Percentiles rank a stretch among this genome's conserved stretches.
Conservation (phyloP, 1,140 invertebrate species). For the Bombus ignitus region DNA sequence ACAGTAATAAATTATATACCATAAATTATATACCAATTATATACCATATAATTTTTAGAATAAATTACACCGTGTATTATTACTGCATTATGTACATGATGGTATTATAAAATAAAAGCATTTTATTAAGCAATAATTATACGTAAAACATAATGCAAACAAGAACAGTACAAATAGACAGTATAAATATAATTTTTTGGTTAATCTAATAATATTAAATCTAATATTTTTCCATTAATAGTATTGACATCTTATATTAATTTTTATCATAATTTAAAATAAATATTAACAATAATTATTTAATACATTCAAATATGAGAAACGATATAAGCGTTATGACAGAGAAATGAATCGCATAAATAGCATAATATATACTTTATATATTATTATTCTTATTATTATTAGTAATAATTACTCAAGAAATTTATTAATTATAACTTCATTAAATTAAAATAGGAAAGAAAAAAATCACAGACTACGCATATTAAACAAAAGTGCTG, state of each 20-base stretch:
- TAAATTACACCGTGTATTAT: constrained; percentile 30
- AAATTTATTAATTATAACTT: constrained; percentile 36
- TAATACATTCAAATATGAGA: constrained; percentile 18
- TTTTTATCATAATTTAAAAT: constrained; percentile 46
- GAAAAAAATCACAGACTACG: constrained; percentile 68
- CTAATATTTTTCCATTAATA: constrained; percentile 52
- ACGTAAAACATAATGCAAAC: constrained; percentile 17
- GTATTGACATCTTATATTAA: constrained; percentile 44
- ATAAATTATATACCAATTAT: constrained; percentile 38
- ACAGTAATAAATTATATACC: constrained; percentile 32
- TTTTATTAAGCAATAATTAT: constrained; percentile 22
- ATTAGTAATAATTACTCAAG: not conserved
- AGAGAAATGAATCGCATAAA: constrained; percentile 39
- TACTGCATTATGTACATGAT: constrained; percentile 35
- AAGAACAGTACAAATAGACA: not conserved
- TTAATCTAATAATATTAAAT: constrained; percentile 41
- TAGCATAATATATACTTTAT: constrained; percentile 47
- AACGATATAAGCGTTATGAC: constrained; percentile 7
- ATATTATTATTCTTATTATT: constrained; percentile 30
- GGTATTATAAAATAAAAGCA: not conserved
- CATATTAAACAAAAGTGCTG: constrained; percentile 38
- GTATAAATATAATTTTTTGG: constrained; percentile 21
- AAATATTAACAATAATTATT: constrained; percentile 49
- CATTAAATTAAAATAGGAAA: constrained; percentile 59
- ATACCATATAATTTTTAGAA: constrained; percentile 20